Percentiles rank a stretch among this genome's conserved stretches.
Conservation (phyloP, 2,797 vertebrate genomes). For the Pangasius djambal region DNA sequence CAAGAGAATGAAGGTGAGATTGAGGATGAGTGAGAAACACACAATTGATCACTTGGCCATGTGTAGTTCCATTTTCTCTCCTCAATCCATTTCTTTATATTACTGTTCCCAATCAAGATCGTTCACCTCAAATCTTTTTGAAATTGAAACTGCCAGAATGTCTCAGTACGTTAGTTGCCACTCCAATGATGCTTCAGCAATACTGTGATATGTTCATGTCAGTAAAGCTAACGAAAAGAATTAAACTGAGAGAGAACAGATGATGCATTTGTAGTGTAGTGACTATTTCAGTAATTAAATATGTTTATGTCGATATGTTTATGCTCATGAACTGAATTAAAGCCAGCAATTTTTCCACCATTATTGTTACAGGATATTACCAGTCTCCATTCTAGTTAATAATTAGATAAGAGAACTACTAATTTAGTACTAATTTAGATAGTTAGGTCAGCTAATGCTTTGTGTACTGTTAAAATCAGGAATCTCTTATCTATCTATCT, state of each 20-base stretch:
- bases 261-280: neutral
- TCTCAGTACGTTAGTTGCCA: neutral
- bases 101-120: neutral
- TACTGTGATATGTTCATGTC: neutral
- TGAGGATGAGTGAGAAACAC: neutral
- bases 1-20: neutral
- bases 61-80: neutral
- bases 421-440: neutral
- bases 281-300: neutral
- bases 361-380: neutral
- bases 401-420: neutral
- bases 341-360: neutral
- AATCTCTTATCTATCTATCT: neutral
- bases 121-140: neutral
- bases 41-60: neutral
- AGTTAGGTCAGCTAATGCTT: neutral
- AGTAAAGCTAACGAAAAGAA: neutral
- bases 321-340: neutral
- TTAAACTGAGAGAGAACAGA: neutral
- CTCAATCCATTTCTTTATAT: neutral
- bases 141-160: neutral
- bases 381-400: neutral
- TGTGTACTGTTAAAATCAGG: neutral
- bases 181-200: neutral
- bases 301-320: neutral